Evolutionary conservation across 2,888 invertebrate genomes (phyloP).

Genomic region (Phortica okadai): DNA sequence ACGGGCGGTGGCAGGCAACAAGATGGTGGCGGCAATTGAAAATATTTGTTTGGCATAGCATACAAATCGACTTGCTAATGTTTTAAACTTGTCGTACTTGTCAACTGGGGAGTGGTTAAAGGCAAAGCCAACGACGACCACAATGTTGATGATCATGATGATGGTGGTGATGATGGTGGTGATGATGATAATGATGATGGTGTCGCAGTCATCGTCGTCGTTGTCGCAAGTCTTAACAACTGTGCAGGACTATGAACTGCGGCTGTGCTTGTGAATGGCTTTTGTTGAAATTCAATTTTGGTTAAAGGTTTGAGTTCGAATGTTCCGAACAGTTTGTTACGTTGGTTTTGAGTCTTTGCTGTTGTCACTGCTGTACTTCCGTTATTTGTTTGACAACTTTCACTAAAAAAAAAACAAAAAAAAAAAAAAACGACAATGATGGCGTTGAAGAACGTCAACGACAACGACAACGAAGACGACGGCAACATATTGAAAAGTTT

Average conservation of each 20-base stretch:
- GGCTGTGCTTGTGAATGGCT: conserved; percentile 44
- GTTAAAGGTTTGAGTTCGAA: background rate
- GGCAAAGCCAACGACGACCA: background rate
- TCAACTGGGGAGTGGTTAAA: background rate
- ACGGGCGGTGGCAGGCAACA: background rate
- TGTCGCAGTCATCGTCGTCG: conserved; percentile 41
- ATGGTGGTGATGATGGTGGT: too few species aligned
- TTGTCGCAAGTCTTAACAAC: background rate
- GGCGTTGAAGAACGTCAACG: background rate
- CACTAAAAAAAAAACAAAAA: conserved; percentile 44
- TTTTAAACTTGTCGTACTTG: conserved; percentile 30
- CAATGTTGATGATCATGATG: conserved; percentile 33
- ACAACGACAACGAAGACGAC: conserved; percentile 30
- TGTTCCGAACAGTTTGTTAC: background rate
- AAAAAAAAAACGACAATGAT: conserved; percentile 45
- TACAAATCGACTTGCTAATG: conserved; percentile 33
- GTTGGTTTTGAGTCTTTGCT: background rate
- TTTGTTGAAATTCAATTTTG: conserved; percentile 55
- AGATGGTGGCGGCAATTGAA: conserved; percentile 5
- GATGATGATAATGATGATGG: conserved; percentile 47
- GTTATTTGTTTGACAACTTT: conserved; percentile 64
- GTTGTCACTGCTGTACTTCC: conserved; percentile 52
- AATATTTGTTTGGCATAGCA: conserved; percentile 15
- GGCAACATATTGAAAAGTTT: conserved; percentile 67
- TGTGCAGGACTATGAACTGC: conserved; percentile 40